Evolutionary conservation across 2,113 vertebrate genomes (phyloP).

Genomic region (Myotis yumanensis): DNA sequence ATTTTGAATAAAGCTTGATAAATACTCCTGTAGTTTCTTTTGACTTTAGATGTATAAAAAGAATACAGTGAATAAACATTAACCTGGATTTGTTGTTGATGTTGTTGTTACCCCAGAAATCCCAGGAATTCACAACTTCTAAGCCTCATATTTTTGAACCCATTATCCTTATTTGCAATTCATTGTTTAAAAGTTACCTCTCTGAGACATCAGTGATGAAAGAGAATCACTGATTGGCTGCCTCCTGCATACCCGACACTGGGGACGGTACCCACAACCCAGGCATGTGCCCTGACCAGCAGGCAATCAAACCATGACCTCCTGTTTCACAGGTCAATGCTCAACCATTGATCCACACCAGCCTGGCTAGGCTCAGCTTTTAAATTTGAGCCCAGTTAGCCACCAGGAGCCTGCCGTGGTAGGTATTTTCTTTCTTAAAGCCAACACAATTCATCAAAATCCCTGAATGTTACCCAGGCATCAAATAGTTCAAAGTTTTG

Average conservation of each 20-base stretch:
- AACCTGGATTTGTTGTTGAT: neutral
- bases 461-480: too few species aligned
- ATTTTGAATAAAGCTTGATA: neutral
- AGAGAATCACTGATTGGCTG: neutral
- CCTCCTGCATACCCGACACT: neutral
- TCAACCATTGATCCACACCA: neutral
- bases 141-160: neutral
- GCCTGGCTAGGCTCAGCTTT: too few species aligned
- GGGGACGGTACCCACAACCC: too few species aligned
- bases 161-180: neutral
- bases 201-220: neutral
- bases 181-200: constrained; percentile 28
- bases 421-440: too few species aligned
- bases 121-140: neutral
- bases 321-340: neutral
- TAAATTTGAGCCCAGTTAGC: too few species aligned
- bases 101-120: neutral
- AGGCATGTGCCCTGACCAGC: neutral
- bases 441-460: too few species aligned
- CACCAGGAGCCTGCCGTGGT: too few species aligned
- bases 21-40: neutral
- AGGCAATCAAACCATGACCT: neutral
- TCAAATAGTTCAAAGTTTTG: too few species aligned
- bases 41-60: neutral
- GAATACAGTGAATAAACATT: neutral